Percentiles rank a stretch among this genome's conserved stretches.
phyloP scores from a whole-genome alignment of 2,888 invertebrate genomes.

The Oscheius sp. region DNA sequence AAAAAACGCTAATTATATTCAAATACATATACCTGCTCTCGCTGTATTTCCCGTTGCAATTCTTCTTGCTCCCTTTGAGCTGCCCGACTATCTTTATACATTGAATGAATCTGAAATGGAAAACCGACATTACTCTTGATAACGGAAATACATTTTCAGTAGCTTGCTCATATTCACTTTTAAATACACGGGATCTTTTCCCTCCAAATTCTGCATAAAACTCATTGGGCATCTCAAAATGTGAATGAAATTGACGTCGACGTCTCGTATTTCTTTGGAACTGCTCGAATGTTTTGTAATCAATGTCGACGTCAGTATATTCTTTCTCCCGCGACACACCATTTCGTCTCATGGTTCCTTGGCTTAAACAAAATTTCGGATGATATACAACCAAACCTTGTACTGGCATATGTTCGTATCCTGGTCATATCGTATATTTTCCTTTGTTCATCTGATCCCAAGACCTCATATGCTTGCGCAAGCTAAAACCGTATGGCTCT shows the following conservation, averaged over 20 bases:
- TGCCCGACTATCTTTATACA: slow-evolving; percentile 62
- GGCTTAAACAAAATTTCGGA: background rate
- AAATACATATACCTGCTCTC: slow-evolving; percentile 48
- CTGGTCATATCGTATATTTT: slow-evolving; percentile 53
- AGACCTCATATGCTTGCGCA: slow-evolving; percentile 66
- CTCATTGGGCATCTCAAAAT: slow-evolving; percentile 64
- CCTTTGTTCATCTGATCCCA: slow-evolving; percentile 64
- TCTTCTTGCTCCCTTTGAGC: slow-evolving; percentile 65
- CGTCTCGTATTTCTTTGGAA: slow-evolving; percentile 62
- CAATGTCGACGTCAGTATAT: slow-evolving; percentile 70
- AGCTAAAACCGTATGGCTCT: slow-evolving; percentile 44
- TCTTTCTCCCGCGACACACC: slow-evolving; percentile 38
- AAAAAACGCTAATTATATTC: background rate
- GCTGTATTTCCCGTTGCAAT: slow-evolving; percentile 53
- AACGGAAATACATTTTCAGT: slow-evolving; percentile 42
- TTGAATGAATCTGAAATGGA: slow-evolving; percentile 19
- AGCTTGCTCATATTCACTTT: slow-evolving; percentile 55
- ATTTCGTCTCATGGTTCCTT: background rate
- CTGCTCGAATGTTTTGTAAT: slow-evolving; percentile 69
- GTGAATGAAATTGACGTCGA: slow-evolving; percentile 55
- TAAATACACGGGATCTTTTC: slow-evolving; percentile 48
- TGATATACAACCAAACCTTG: slow-evolving; percentile 2
- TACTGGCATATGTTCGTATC: slow-evolving; percentile 31
- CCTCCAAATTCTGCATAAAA: slow-evolving; percentile 61
- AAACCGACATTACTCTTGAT: background rate